Evolutionary conservation across 2,888 invertebrate species (phyloP).

Genomic region (Plagiodera versicolora): DNA sequence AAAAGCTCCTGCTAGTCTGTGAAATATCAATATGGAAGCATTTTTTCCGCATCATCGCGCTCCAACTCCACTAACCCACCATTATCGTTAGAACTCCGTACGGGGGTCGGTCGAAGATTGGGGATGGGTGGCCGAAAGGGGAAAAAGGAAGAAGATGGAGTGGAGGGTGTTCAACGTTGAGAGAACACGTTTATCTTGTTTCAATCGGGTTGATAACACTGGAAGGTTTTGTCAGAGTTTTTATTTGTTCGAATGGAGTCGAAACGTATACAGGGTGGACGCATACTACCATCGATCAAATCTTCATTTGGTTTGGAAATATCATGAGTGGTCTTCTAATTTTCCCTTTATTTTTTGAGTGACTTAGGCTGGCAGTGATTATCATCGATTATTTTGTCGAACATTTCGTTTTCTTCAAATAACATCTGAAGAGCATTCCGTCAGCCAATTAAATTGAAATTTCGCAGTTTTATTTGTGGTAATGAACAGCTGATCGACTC

Average conservation of each 20-base stretch:
- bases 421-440: too few relatives aligned
- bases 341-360: too few relatives aligned
- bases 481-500: too few relatives aligned
- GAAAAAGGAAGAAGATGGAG: slow-evolving; percentile 21
- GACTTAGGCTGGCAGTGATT: too few relatives aligned
- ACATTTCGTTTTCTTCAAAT: too few relatives aligned
- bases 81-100: slow-evolving; percentile 29
- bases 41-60: neutral
- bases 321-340: too few relatives aligned
- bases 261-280: neutral
- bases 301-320: too few relatives aligned
- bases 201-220: neutral
- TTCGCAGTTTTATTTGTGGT: too few relatives aligned
- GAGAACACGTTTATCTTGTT: slow-evolving; percentile 15
- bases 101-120: slow-evolving; percentile 28
- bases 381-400: too few relatives aligned
- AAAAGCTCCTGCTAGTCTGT: neutral
- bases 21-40: neutral
- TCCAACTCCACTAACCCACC: neutral
- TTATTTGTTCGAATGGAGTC: neutral
- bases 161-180: slow-evolving; percentile 13
- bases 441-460: too few relatives aligned
- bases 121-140: neutral
- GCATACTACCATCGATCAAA: too few relatives aligned
- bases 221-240: slow-evolving; percentile 8